Percentiles rank a stretch among this genome's conserved stretches.
These are phyloP conservation scores for Gallinago nigripennis DNA, from an alignment of 2,797 vertebrate species.

Conservation along the genomic window DNA sequence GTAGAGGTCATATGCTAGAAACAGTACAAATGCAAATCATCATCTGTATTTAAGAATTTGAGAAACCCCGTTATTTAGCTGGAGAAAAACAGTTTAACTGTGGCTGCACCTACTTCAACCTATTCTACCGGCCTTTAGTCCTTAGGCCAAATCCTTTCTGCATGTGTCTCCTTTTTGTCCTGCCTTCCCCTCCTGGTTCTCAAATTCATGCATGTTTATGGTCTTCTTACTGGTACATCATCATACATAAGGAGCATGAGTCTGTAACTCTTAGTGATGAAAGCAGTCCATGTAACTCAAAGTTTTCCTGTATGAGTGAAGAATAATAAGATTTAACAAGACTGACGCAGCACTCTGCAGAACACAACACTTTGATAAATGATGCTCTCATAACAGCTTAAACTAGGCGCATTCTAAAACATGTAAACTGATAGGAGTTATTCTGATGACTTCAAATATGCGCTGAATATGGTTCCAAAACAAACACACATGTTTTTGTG, in stretches of 20 bases:
- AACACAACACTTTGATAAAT: neutral
- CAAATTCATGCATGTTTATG: neutral
- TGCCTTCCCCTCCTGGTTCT: neutral
- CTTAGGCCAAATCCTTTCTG: neutral
- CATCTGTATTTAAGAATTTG: neutral
- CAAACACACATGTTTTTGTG: neutral
- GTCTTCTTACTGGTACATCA: neutral
- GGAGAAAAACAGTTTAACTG: neutral
- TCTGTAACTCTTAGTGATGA: neutral
- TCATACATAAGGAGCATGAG: neutral
- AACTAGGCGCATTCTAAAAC: neutral
- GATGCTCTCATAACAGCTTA: neutral
- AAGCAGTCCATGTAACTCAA: neutral
- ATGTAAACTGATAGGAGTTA: neutral
- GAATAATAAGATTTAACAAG: constrained; percentile 12
- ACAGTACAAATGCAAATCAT: neutral
- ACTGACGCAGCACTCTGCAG: neutral
- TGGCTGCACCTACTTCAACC: neutral
- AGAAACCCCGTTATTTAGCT: neutral
- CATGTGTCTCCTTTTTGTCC: neutral
- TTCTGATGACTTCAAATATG: neutral
- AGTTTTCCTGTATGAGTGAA: neutral
- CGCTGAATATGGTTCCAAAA: neutral
- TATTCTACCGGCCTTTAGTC: neutral
- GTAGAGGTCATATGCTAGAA: neutral